Base-by-base conservation (phyloP, 2,113 vertebrate genomes). In the Epinephelus fuscoguttatus region DNA sequence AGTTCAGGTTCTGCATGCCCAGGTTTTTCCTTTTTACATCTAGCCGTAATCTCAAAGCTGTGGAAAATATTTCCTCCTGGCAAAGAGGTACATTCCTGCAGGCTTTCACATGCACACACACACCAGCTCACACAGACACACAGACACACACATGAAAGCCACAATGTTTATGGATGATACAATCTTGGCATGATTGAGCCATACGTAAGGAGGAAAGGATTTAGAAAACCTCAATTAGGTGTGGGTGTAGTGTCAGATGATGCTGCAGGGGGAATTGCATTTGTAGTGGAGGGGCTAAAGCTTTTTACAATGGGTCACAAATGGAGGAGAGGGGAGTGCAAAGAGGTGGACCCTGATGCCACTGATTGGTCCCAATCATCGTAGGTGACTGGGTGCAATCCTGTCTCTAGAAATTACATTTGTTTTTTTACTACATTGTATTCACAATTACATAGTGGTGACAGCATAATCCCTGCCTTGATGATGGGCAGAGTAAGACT, bases 301-400 rank as follows among this genome's bases (percentile, higher is more conserved):
- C 62, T 67, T 74, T 64, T 52, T 76, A 89, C 89, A 91, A 72
- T 80, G 78, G 85, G 84, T 86, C 81, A 85, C 37, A 91, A 80
- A 91, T 83, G 68, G 68, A 73, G 72, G 76, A 88, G 79, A 78
- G 63, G 30, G 73, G 61, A 59, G 74, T 69, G 75, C 81, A 70
- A 60, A 86, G 78, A 86, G 55, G 70, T 18, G 4, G 80, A 40
- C 50, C 23, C 76, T 47, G 82, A 90, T 86, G 74, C 70, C 40
- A 25, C 88, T 93, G 91, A 92, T 93, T 93, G 93, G 90, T 86
- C 89, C 91, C 90, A 91, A 88, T 93, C 93, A 92, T 80, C 2
- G 49, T 1, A 56, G 72, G 57, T 90, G 92, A 93, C 88, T 90
- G 87, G 68, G 42, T 9, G 8, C 42, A 45, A 45, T 12, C 42